Base-by-base conservation (phyloP, 2,888 invertebrate genomes). In the Chrysolina haemoptera region DNA sequence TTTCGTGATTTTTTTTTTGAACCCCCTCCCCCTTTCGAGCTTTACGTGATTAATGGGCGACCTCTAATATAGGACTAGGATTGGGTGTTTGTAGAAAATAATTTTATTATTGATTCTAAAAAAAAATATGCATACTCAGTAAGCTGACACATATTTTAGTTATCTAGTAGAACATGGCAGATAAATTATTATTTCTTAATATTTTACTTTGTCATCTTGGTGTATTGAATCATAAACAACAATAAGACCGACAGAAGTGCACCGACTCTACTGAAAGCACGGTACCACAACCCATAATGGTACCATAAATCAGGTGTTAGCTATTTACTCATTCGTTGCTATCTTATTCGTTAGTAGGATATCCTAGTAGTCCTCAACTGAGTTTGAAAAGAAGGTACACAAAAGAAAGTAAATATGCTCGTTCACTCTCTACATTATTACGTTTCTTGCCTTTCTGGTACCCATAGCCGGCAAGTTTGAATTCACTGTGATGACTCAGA, bases 371-470 rank as follows among this genome's bases (percentile, higher is more conserved):
- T 10, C 20, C 53, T 10, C 16, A 53, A 53, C 53, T 9, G 53
- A 59, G 35, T 27, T 27, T 59, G 50, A 50, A 59, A 59, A 59
- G n/a, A 59, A 59, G 59, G 59, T 35, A 59, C 59, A 59, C 59
- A 35, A 59, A 59, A 59, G 59, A 59, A 53, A 27, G 59, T 35
- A 59, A 59, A 59, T 59, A 59, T 14, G 0, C 8, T 20, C 20
- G 18, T 53, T 20, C 59, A 12, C n/a, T 46, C n/a, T 46, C 46
- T 46, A 14, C 46, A 35, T 35, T 0, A 35, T 35, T 35, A 35
- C 35, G 6, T 35, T 14, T 1, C 4, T 14, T 14, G 46, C n/a
- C 46, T 46, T 46, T 46, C 46, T 59, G 59, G 59, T 59, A 59
- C 27, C 59, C 35, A 22, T 35, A 2, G 35, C 59, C 59, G 59